A percentile compares a stretch with the other conserved stretches of the same genome.
phyloP scores from a whole-genome alignment of 2,888 invertebrate species.

The Stenichneumon culpator region DNA sequence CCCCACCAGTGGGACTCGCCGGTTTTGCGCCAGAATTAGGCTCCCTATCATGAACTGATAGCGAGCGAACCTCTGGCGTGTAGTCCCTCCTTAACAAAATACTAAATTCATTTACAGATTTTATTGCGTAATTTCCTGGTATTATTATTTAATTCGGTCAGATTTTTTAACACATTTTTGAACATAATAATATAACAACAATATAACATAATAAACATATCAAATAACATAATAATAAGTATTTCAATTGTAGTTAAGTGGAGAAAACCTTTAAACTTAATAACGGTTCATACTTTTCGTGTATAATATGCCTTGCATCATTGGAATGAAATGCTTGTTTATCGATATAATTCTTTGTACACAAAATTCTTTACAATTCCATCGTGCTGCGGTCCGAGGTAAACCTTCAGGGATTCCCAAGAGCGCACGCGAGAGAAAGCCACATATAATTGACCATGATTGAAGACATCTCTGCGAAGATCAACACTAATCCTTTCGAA shows the following conservation, averaged over 20 bases:
- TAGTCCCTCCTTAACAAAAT: background rate
- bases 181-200: no score
- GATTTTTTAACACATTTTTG: background rate
- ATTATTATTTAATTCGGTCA: background rate
- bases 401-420: constrained; percentile 33
- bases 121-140: background rate
- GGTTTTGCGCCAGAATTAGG: background rate
- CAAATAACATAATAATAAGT: no score
- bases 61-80: background rate
- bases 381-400: constrained; percentile 14
- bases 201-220: no score
- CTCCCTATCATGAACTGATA: background rate
- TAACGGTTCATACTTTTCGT: background rate
- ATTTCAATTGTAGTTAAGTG: background rate
- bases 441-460: background rate
- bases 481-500: background rate
- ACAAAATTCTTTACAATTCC: constrained; percentile 33
- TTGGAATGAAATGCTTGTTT: background rate
- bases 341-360: constrained; percentile 30
- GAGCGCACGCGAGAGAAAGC: constrained; percentile 15
- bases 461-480: constrained; percentile 19
- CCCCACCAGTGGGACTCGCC: background rate
- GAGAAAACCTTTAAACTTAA: background rate
- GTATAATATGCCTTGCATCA: background rate
- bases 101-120: background rate